Evolutionary conservation across 2,888 invertebrate species (phyloP), one percentile per base, ranked within the genome.

Genomic region (Meiosimyza decipiens): DNA sequence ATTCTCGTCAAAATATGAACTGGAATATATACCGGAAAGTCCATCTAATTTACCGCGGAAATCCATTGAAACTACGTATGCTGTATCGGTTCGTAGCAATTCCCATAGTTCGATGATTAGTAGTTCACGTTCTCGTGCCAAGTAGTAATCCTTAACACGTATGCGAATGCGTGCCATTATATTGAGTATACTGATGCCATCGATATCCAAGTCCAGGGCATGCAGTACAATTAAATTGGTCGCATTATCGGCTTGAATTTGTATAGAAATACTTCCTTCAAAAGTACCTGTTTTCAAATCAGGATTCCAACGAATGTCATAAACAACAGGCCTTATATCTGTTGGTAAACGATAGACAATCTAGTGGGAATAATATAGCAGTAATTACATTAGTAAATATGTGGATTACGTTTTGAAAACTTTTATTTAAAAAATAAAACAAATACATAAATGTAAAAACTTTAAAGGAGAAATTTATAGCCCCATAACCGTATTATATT

Each of bases 11-110:
- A 84, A 87, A 76, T 94, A 92, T 13, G 88, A 88, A 75, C 93
- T 94, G 65, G 89, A 89, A 85, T 95, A 95, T 76, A 93, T 89
- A 18, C 95, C 95, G 73, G 91, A 90, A 79, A 93, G 91, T 73
- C 90, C 90, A 74, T 89, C 90, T 81, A 94, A 87, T 72, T 89
- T 89, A 1, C 94, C 93, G 74, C 87, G 86, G 80, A 92, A 95
- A 70, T 90, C 88, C 63, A 94, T 89, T 51, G 87, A 83, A 6
- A 94, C 82, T 18, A 86, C 86, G 80, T 91, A 91, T 18, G 84
- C 85, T 73, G 80, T 79, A n/a, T 82, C 85, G 59, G 74, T 52
- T 16, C 75, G 72, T 49, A 90, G 79, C 52, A 83, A 74, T 49
- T 86, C 79, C 52, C 81, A 75, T 63, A 89, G 79, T 54, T 85